A percentile compares a stretch with the other conserved stretches of the same genome.
phyloP scores from a whole-genome alignment of 2,797 vertebrate species.

The Brachyalestes nurse region DNA sequence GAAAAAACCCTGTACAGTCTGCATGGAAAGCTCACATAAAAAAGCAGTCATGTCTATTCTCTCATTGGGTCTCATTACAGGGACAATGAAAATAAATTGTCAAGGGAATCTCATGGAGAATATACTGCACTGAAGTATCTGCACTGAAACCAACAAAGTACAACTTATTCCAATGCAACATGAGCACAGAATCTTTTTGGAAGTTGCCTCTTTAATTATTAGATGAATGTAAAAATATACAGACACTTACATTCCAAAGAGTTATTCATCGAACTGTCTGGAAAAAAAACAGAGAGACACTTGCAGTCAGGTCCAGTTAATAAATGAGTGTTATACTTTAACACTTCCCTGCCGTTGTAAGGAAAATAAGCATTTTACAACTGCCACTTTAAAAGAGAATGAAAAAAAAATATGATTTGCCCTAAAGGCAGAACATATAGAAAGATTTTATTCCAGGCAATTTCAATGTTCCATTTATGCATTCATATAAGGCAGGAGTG shows the following conservation, averaged over 20 bases:
- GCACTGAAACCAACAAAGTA: neutral
- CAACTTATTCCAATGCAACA: neutral
- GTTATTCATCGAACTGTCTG: slow-evolving; percentile 88
- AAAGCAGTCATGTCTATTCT: slow-evolving; percentile 45
- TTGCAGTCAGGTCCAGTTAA: neutral
- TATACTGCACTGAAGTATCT: slow-evolving; percentile 55
- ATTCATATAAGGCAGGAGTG: too few relatives aligned
- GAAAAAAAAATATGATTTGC: too few relatives aligned
- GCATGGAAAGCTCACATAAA: slow-evolving; percentile 41
- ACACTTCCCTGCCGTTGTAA: too few relatives aligned
- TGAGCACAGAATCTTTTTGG: neutral
- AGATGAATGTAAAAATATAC: slow-evolving; percentile 38
- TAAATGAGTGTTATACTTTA: neutral
- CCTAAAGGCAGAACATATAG: too few relatives aligned
- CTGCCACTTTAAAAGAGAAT: too few relatives aligned
- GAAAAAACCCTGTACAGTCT: slow-evolving; percentile 14
- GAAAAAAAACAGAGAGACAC: slow-evolving; percentile 2
- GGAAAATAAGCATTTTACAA: too few relatives aligned
- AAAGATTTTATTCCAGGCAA: too few relatives aligned
- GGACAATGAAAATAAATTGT: slow-evolving; percentile 50
- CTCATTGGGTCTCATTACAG: slow-evolving; percentile 74
- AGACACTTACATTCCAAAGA: slow-evolving; percentile 89
- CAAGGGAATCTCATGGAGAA: slow-evolving; percentile 52
- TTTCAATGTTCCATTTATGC: too few relatives aligned
- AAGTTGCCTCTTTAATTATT: neutral